These are phyloP conservation scores for Agrypnus murinus DNA, from an alignment of 2,888 invertebrate species.

Conservation along the genomic window DNA sequence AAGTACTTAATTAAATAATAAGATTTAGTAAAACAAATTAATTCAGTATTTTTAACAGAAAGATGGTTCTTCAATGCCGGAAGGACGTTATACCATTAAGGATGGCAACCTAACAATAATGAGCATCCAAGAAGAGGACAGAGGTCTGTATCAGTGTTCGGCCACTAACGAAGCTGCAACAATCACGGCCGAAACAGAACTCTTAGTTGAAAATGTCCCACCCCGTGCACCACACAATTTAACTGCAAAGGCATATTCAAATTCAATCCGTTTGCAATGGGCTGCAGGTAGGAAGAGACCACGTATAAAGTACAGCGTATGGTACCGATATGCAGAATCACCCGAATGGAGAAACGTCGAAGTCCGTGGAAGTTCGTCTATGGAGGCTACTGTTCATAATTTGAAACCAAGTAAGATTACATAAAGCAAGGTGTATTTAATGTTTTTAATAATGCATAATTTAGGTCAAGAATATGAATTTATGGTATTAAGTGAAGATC, in stretches of 20 bases:
- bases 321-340: conserved; percentile 86
- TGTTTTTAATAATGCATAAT: neutral
- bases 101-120: conserved; percentile 90
- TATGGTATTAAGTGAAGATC: conserved; percentile 91
- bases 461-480: conserved; percentile 88
- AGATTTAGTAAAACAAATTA: too few relatives aligned
- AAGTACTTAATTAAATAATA: too few relatives aligned
- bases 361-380: conserved; percentile 81
- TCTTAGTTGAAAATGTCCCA: conserved; percentile 88
- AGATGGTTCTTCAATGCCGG: conserved; percentile 82
- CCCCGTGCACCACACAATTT: conserved; percentile 94
- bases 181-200: conserved; percentile 85
- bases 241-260: conserved; percentile 81
- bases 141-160: conserved; percentile 89
- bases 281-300: conserved; percentile 86
- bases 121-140: conserved; percentile 87
- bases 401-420: conserved; percentile 80
- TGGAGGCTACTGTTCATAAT: conserved; percentile 86
- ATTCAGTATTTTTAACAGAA: too few relatives aligned
- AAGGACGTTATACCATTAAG: conserved; percentile 79
- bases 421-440: too few relatives aligned
- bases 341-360: conserved; percentile 90
- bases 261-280: conserved; percentile 88
- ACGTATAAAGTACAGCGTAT: conserved; percentile 88
- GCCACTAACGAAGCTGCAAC: conserved; percentile 92